Evolutionary conservation across 2,797 vertebrate genomes (phyloP).

Genomic region (Hephaestus fuliginosus): DNA sequence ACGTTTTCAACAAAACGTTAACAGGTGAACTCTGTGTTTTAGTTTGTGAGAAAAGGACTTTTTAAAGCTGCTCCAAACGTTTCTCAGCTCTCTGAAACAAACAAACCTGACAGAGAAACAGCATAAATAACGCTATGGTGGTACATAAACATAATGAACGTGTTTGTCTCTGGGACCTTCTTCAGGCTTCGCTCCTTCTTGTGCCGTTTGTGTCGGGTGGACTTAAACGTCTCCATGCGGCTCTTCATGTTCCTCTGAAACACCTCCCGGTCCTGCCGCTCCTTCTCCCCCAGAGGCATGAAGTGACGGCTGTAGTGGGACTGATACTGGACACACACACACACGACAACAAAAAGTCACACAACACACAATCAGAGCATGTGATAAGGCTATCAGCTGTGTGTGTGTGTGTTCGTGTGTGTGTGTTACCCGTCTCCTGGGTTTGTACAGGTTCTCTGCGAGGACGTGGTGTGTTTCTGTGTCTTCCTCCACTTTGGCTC

Average conservation of each 20-base stretch:
- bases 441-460: constrained; percentile 94
- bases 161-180: constrained; percentile 84
- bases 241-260: constrained; percentile 98
- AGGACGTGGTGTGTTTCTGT: constrained; percentile 94
- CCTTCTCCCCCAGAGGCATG: constrained; percentile 92
- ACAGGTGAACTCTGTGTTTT: too few relatives aligned
- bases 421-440: constrained; percentile 89
- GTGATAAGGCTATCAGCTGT: too few relatives aligned
- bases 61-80: too few relatives aligned
- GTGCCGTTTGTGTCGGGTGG: constrained; percentile 92
- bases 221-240: constrained; percentile 95
- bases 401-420: too few relatives aligned
- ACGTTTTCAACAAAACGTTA: too few relatives aligned
- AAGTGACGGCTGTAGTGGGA: constrained; percentile 97
- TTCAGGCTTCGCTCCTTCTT: constrained; percentile 92
- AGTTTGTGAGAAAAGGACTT: too few relatives aligned
- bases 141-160: too few relatives aligned
- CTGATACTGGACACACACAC: constrained; percentile 87
- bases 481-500: constrained; percentile 93
- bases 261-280: constrained; percentile 95
- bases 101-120: neutral
- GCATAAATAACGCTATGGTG: too few relatives aligned
- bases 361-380: too few relatives aligned
- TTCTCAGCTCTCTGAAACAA: too few relatives aligned
- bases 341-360: neutral